These are phyloP conservation scores for Sinocyclocheilus grahami DNA, from an alignment of 2,113 vertebrate species.

Conservation along the genomic window DNA sequence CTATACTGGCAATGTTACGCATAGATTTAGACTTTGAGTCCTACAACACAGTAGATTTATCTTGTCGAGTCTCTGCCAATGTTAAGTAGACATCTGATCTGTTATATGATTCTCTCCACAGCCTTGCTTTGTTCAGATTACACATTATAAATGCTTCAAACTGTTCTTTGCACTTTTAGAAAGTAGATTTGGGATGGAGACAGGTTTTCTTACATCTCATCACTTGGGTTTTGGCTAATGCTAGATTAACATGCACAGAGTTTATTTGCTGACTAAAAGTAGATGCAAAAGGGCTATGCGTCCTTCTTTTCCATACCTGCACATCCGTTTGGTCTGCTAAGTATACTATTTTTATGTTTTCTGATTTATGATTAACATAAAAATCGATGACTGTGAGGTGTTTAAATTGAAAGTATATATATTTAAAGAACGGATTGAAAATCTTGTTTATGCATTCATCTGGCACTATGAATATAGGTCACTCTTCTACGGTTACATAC, in stretches of 20 bases:
- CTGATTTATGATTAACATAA: background rate
- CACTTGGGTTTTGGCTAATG: background rate
- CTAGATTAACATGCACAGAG: too few relatives aligned
- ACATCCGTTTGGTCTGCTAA: background rate
- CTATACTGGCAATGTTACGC: background rate
- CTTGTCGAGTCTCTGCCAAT: background rate
- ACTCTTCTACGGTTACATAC: background rate
- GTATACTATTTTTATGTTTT: background rate
- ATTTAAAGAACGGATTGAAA: background rate
- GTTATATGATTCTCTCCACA: background rate
- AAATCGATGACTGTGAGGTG: background rate
- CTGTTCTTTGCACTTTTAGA: slow-evolving; percentile 29
- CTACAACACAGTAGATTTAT: background rate
- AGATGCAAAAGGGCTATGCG: background rate
- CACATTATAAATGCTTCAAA: background rate
- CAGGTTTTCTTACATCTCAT: background rate
- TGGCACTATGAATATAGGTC: background rate
- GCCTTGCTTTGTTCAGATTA: background rate
- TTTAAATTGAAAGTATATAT: background rate
- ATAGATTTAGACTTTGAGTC: background rate
- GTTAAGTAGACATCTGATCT: background rate
- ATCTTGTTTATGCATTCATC: background rate
- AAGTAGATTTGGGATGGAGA: background rate
- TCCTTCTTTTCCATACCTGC: background rate
- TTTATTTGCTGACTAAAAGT: background rate